Percentiles rank a stretch among this genome's conserved stretches.
Conservation (phyloP, 2,888 invertebrate species). For the Lissonota sp. region DNA sequence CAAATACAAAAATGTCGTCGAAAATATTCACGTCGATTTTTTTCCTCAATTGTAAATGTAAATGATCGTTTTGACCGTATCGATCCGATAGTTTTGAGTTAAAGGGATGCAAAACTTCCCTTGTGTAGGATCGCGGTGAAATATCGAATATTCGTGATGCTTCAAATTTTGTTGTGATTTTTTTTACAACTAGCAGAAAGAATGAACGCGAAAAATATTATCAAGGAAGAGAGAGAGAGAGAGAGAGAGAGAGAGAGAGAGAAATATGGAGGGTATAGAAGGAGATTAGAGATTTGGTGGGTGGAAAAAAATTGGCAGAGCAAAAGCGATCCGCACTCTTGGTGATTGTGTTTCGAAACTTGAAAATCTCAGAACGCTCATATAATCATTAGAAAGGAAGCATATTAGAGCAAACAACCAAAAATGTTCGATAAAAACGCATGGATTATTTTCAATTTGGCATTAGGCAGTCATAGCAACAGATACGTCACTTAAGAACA, state of each 20-base stretch:
- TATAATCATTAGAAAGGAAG: neutral
- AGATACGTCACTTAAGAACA: constrained; percentile 60
- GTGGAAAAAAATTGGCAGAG: neutral
- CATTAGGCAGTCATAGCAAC: constrained; percentile 81
- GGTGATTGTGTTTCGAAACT: too few relatives aligned
- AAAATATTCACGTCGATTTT: neutral
- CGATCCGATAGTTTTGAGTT: too few relatives aligned
- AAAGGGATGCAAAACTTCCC: neutral
- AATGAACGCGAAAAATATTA: neutral
- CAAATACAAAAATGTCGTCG: constrained; percentile 11
- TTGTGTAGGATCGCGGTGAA: too few relatives aligned
- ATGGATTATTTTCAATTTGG: constrained; percentile 75
- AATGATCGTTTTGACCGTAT: constrained; percentile 16
- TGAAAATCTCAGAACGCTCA: too few relatives aligned
- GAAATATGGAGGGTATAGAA: constrained; percentile 2
- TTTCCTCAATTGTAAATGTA: too few relatives aligned
- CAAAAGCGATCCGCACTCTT: neutral
- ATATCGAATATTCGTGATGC: neutral
- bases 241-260: constrained; percentile 28
- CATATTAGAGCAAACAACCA: neutral
- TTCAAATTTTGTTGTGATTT: neutral
- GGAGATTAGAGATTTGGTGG: neutral
- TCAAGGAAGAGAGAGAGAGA: neutral
- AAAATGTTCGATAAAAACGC: constrained; percentile 42
- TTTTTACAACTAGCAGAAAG: neutral